Evolutionary conservation across 2,797 vertebrate genomes (phyloP), one percentile per base, ranked within the genome.

Genomic region (Potorous gilbertii): DNA sequence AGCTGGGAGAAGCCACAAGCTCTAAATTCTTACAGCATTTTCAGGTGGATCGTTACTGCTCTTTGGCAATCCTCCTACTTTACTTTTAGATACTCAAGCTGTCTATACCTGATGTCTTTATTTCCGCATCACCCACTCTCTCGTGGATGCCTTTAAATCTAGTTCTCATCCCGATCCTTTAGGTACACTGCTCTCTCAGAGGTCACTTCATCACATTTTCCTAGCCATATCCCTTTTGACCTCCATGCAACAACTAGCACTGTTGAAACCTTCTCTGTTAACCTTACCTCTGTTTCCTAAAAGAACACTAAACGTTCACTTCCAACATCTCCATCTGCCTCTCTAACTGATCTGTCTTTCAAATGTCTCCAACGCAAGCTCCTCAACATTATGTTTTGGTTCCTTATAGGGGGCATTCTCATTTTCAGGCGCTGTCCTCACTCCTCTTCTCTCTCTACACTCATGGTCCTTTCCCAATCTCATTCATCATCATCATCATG

Each of bases 1-100:
- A 81, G 40, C 40, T 81, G 14, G 40, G 74, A 81, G 40, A 46
- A 81, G 40, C 40, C 40, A 46, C 66, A 40, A 81, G n/a, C 21
- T 81, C 40, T 81, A 81, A 46, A 81, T 81, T 81, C 74, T 81
- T 46, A 46, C 13, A 46, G 74, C 40, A 27, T 81, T 46, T 81
- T 81, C 40, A 81, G 74, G 40, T 81, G 40, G 74, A 81, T 46
- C 40, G 27, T 81, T 24, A 81, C 74, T 24, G 18, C 74, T 81
- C 27, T 81, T 81, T 81, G 74, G 74, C 74, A 81, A 46, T 3
- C 74, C 21, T 81, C 46, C 66, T 81, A 10, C 8, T 81, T 46
- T 81, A 81, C 74, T 81, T 81, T 81, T 81, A 81, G 66, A 81
- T 81, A 46, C n/a, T 40, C 66, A 81, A 81, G 66, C 66, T 81